A percentile compares a stretch with the other conserved stretches of the same genome.
Conservation (phyloP, 2,113 vertebrate genomes). For the Sebastes schlegelii region DNA sequence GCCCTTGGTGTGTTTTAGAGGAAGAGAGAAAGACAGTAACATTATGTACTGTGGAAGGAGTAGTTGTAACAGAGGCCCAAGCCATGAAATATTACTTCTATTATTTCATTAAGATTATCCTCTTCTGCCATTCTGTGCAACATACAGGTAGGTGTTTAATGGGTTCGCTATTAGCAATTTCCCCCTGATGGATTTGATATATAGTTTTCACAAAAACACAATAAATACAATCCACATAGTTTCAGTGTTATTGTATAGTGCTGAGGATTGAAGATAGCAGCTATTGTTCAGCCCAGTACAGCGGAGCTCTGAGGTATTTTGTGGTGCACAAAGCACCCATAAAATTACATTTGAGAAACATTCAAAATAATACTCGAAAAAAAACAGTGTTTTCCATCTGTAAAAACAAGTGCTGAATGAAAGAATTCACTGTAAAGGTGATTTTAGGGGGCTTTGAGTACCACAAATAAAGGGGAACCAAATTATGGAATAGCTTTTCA, state of each 20-base stretch:
- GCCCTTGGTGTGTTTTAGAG: slow-evolving; percentile 29
- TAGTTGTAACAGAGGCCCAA: slow-evolving; percentile 16
- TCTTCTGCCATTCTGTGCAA: slow-evolving; percentile 1
- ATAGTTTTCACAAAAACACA: slow-evolving; percentile 22
- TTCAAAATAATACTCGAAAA: neutral
- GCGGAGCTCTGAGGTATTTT: neutral
- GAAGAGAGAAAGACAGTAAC: slow-evolving; percentile 9
- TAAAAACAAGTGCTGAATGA: neutral
- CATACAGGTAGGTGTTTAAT: slow-evolving; percentile 9
- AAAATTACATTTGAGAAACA: slow-evolving; percentile 12
- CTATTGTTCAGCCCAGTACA: neutral
- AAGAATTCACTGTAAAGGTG: neutral
- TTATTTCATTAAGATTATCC: slow-evolving; percentile 8
- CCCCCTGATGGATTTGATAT: slow-evolving; percentile 9
- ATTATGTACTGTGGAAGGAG: neutral
- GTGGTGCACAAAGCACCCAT: slow-evolving; percentile 1
- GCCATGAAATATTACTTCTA: slow-evolving; percentile 35
- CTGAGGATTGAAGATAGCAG: slow-evolving; percentile 8
- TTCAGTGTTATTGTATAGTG: slow-evolving; percentile 6
- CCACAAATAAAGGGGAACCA: neutral
- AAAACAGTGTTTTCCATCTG: neutral
- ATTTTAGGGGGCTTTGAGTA: slow-evolving; percentile 3
- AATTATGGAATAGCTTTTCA: too few relatives aligned
- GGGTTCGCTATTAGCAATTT: neutral
- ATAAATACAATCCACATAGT: neutral